These are phyloP conservation scores for Dugesia japonica DNA, from an alignment of 2,888 invertebrate genomes.

Conservation along the genomic window DNA sequence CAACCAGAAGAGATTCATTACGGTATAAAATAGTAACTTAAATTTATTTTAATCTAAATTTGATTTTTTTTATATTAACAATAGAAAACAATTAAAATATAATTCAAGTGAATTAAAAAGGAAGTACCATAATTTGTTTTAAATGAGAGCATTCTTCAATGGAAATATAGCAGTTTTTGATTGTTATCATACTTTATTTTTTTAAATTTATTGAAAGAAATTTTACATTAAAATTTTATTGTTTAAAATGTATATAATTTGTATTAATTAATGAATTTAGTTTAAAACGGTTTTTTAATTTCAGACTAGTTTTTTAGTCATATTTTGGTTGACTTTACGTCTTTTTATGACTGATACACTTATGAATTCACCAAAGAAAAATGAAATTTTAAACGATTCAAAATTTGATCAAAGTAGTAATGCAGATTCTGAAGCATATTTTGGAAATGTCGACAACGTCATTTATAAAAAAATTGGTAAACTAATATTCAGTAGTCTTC, in stretches of 20 bases:
- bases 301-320: constrained; percentile 65
- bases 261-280: background rate
- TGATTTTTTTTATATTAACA: no score
- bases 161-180: background rate
- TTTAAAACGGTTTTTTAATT: no score
- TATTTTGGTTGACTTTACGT: constrained; percentile 85
- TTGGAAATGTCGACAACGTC: background rate
- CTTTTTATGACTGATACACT: constrained; percentile 43
- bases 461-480: constrained; percentile 20
- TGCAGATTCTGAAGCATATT: constrained; percentile 20
- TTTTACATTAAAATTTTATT: background rate
- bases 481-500: no score
- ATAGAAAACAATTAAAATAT: no score
- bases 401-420: constrained; percentile 6
- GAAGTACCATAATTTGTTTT: no score
- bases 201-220: background rate
- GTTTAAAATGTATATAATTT: background rate
- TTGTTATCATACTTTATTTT: background rate
- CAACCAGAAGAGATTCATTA: no score
- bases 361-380: background rate
- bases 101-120: no score
- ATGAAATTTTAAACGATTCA: background rate
- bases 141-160: no score
- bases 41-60: no score
- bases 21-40: no score